A percentile compares a stretch with the other conserved stretches of the same genome.
These are phyloP conservation scores for Ardeotis arabs DNA, from an alignment of 2,113 vertebrate genomes.

Conservation along the genomic window DNA sequence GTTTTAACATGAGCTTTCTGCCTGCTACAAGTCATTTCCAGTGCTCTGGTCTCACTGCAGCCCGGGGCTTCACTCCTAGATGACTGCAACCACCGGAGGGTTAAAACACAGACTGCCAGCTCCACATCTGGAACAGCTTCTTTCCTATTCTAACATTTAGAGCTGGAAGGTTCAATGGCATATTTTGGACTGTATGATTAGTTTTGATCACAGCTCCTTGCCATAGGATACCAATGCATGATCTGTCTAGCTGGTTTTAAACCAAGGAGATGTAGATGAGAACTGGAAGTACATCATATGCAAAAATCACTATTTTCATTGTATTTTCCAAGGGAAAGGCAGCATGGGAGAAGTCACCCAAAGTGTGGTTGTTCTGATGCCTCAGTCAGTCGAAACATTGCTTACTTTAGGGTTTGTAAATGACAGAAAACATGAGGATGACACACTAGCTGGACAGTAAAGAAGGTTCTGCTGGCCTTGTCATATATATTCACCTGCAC, in stretches of 20 bases:
- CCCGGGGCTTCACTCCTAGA: rapidly evolving
- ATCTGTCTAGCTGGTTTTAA: background rate
- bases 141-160: background rate
- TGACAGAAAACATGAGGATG: background rate
- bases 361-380: background rate
- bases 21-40: background rate
- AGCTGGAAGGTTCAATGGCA: background rate
- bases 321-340: background rate
- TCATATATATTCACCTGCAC: background rate
- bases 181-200: background rate
- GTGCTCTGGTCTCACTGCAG: background rate
- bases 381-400: rapidly evolving
- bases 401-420: background rate
- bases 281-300: background rate
- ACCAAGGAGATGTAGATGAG: background rate
- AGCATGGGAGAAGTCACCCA: background rate
- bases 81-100: background rate
- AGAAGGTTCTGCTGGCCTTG: background rate
- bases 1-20: background rate
- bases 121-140: background rate
- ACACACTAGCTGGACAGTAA: background rate
- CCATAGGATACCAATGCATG: rapidly evolving
- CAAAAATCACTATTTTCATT: background rate
- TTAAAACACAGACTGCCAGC: background rate
- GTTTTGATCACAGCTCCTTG: background rate